phyloP scores from a whole-genome alignment of 2,888 invertebrate genomes.

The Aelia acuminata region DNA sequence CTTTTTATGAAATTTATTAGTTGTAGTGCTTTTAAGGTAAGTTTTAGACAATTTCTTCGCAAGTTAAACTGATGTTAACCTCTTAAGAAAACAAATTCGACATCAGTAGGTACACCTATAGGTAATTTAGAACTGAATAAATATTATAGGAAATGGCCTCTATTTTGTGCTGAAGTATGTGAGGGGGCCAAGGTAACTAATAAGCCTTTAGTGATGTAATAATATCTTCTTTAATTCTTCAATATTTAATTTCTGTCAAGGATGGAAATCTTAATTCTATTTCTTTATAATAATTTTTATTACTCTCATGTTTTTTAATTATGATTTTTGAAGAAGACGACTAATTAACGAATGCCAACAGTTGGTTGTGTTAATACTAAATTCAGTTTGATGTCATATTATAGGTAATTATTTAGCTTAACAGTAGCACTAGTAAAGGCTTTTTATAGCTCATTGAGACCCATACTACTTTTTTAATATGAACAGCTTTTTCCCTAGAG shows the following conservation, averaged over 20 bases:
- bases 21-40: too few species aligned
- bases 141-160: background rate
- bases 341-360: background rate
- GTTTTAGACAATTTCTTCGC: too few species aligned
- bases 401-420: background rate
- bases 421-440: background rate
- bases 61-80: too few species aligned
- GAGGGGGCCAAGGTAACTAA: slow-evolving; percentile 1
- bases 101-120: too few species aligned
- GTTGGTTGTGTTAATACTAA: background rate
- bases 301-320: background rate
- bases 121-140: background rate
- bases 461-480: background rate
- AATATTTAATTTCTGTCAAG: background rate
- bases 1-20: too few species aligned
- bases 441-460: background rate
- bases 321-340: background rate
- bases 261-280: background rate
- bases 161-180: background rate
- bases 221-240: background rate
- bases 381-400: background rate
- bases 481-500: background rate
- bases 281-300: background rate
- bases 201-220: slow-evolving; percentile 13
- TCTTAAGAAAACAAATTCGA: too few species aligned